phyloP scores from a whole-genome alignment of 2,888 invertebrate genomes.

The Allygus modestus region DNA sequence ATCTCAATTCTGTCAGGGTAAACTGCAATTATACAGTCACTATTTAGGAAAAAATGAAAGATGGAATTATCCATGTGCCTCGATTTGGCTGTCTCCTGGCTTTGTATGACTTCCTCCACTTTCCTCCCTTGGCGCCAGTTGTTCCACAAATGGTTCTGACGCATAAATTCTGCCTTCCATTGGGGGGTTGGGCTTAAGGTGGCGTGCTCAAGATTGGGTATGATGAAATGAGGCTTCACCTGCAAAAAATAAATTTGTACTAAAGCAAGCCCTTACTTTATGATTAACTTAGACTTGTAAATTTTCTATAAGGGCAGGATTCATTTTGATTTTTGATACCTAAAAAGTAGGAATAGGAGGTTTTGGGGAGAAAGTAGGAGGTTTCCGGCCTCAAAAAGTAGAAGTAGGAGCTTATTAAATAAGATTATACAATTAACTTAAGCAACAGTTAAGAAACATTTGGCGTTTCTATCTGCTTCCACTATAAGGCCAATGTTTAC shows the following conservation, averaged over 20 bases:
- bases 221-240: conserved; percentile 7
- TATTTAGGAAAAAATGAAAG: neutral
- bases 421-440: too few species aligned
- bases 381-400: too few species aligned
- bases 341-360: too few species aligned
- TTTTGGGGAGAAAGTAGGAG: too few species aligned
- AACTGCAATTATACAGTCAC: neutral
- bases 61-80: neutral
- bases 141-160: conserved; percentile 19
- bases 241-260: neutral
- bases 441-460: too few species aligned
- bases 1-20: neutral
- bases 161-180: neutral
- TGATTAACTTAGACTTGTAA: too few species aligned
- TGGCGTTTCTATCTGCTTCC: too few species aligned
- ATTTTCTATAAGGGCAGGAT: too few species aligned
- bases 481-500: too few species aligned
- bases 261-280: too few species aligned
- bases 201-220: neutral
- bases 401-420: too few species aligned
- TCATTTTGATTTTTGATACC: too few species aligned
- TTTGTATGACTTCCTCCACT: neutral
- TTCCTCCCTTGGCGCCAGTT: conserved; percentile 1
- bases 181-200: neutral
- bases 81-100: neutral